These are phyloP conservation scores for Lordiphosa collinella DNA, from an alignment of 1,140 invertebrate species.

Conservation along the genomic window DNA sequence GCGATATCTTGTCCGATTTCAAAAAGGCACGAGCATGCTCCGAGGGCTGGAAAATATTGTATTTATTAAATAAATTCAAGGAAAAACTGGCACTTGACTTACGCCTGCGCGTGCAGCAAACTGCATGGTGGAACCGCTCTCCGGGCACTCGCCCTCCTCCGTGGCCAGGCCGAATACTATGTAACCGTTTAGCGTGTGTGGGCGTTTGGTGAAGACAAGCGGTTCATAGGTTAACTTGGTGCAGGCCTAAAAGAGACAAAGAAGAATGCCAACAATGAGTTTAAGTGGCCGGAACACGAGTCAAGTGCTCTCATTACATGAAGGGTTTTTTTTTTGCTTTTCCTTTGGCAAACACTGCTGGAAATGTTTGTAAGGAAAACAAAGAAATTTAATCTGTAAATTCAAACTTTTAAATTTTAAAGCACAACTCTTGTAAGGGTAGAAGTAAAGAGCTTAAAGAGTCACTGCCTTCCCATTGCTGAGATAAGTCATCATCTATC, in stretches of 20 bases:
- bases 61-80: not conserved
- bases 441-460: no score
- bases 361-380: conserved; percentile 1
- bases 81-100: conserved; percentile 22
- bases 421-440: no score
- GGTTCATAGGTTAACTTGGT: conserved; percentile 70
- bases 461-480: no score
- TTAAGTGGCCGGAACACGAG: conserved; percentile 19
- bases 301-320: conserved; percentile 38
- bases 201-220: conserved; percentile 75
- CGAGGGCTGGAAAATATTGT: conserved; percentile 39
- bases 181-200: conserved; percentile 68
- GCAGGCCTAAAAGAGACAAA: conserved; percentile 52
- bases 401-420: no score
- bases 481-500: no score
- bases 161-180: conserved; percentile 64
- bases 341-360: conserved; percentile 6
- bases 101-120: conserved; percentile 69
- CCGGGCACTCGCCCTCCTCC: conserved; percentile 55
- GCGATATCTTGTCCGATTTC: conserved; percentile 58
- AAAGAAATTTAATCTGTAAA: not conserved
- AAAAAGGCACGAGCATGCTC: conserved; percentile 70
- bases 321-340: conserved; percentile 16
- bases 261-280: conserved; percentile 11
- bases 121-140: conserved; percentile 52